Evolutionary conservation across 2,113 vertebrate species (phyloP), one percentile per base, ranked within the genome.

Genomic region (Petrocephalus microphthalmus): DNA sequence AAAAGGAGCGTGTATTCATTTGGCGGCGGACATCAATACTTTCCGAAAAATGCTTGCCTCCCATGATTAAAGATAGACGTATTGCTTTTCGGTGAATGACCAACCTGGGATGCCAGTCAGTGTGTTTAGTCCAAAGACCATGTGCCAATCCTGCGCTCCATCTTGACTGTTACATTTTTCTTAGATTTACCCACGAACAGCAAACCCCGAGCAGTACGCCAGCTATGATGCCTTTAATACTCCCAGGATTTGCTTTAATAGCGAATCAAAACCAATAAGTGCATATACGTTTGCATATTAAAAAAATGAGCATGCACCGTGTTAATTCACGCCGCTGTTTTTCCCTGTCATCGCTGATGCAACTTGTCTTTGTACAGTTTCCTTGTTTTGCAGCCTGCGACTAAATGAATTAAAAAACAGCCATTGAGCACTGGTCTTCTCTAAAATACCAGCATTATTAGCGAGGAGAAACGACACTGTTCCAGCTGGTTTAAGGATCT

Each of bases 101-200:
- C 49, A 88, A 22, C 54, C 53, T 42, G 13, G 51, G 33, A 25
- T 86, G 67, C 42, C 71, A 83, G 51, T 49, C 20, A 8, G 81
- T 81, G 82, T 60, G 19, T 81, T 67, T 56, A 54, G 20, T 60
- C 17, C 53, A 7, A n/a, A 25, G 51, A 90, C 91, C 91, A 91
- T 19, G 87, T 84, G 84, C 87, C 51, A 11, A 71, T 89, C 74
- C 37, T 42, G 90, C 89, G 88, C 91, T 90, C 88, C 91, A 91
- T 93, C 87, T 45, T 90, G 89, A 85, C 47, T 89, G 49, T 84
- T 56, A 87, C 25, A 82, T 83, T 37, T 54, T 45, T 52, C 87
- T 83, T 19, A 74, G 29, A 47, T 87, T 1, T 87, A 64, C 7
- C 15, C 17, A 82, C 25, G n/a, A 20, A 19, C 20, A 33, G 22